These are phyloP conservation scores for Stegostoma tigrinum DNA, from an alignment of 2,113 vertebrate species.

Conservation along the genomic window DNA sequence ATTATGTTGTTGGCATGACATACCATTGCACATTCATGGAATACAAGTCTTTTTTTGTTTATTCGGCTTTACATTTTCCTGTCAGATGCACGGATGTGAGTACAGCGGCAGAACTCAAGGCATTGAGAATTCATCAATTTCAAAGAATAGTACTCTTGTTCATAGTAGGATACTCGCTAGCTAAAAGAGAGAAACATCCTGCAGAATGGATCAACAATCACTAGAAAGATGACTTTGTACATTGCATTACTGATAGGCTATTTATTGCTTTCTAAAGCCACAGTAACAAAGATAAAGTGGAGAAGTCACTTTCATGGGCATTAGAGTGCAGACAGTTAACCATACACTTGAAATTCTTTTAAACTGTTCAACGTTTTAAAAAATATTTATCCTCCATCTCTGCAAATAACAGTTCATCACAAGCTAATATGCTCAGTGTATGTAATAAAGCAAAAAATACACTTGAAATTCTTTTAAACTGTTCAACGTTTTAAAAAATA, in stretches of 20 bases:
- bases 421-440: not conserved
- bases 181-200: not conserved
- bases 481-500: too few species aligned
- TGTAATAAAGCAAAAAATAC: too few species aligned
- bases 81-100: constrained; percentile 27
- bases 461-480: not conserved
- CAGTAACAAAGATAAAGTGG: not conserved
- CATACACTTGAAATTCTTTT: not conserved
- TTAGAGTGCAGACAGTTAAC: not conserved
- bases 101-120: not conserved
- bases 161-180: not conserved
- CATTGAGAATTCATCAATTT: not conserved
- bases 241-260: not conserved
- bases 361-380: not conserved
- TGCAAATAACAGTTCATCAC: not conserved
- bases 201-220: not conserved
- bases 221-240: not conserved
- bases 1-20: constrained; percentile 24
- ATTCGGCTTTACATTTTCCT: not conserved
- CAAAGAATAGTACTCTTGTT: constrained; percentile 28
- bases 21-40: constrained; percentile 29
- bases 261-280: not conserved
- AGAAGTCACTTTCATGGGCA: not conserved
- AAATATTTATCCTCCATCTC: not conserved
- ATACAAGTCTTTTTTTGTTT: constrained; percentile 26